Percentiles rank a stretch among this genome's conserved stretches.
phyloP scores from a whole-genome alignment of 2,888 invertebrate species.

The Microdon myrmicae region DNA sequence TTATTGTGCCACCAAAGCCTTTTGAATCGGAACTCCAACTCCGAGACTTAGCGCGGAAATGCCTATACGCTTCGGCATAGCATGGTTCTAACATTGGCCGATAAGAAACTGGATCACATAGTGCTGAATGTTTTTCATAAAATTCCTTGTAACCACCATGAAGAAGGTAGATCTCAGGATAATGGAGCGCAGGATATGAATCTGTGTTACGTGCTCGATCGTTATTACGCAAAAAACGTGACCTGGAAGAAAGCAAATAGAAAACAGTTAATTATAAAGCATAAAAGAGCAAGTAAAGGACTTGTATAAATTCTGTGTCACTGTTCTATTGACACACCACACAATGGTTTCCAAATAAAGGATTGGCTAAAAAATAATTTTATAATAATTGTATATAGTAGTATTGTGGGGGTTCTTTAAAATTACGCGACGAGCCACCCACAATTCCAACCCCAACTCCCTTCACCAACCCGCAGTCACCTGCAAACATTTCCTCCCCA shows the following conservation, averaged over 20 bases:
- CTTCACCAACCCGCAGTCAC: no score
- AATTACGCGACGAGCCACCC: no score
- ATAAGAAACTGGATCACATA: slow-evolving; percentile 81
- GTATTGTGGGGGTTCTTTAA: no score
- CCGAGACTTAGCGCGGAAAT: slow-evolving; percentile 82
- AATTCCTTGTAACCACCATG: slow-evolving; percentile 92
- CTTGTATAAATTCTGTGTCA: no score
- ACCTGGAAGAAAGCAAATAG: slow-evolving; percentile 68
- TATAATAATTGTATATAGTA: no score
- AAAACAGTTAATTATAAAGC: slow-evolving; percentile 8
- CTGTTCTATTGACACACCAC: no score
- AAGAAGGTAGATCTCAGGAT: slow-evolving; percentile 93
- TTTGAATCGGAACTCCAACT: slow-evolving; percentile 72
- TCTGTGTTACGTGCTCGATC: slow-evolving; percentile 85
- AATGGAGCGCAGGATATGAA: slow-evolving; percentile 84
- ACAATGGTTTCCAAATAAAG: no score
- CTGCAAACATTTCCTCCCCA: no score
- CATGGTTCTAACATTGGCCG: slow-evolving; percentile 87
- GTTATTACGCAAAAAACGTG: slow-evolving; percentile 82
- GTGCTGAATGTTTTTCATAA: slow-evolving; percentile 73
- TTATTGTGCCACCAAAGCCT: slow-evolving; percentile 58
- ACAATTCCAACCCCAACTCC: no score
- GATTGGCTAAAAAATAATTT: background rate
- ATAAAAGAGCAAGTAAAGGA: slow-evolving; percentile 3
- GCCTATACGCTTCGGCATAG: slow-evolving; percentile 76